Evolutionary conservation across 2,888 invertebrate species (phyloP), one percentile per base, ranked within the genome.

Genomic region (Melitaea athalia): DNA sequence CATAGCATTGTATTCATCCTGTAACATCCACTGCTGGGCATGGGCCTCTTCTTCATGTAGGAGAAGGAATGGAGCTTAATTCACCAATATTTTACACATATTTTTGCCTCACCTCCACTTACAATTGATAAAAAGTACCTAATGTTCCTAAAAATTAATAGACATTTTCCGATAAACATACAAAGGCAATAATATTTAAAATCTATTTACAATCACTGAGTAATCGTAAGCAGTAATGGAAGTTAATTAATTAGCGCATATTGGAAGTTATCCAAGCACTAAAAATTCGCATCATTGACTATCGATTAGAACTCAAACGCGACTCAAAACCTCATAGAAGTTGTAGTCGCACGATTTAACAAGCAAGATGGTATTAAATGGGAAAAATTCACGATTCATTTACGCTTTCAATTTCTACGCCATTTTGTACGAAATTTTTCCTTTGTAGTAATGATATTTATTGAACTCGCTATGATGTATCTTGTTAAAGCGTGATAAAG

Each of bases 201-300:
- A 38, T 38, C 38, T 38, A 38, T 45, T 45, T 45, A 45, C 7
- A 11, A 45, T 45, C 14, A 45, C 5, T 14, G 45, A 0, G 38
- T 38, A 38, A 50, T 10, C 6, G 17, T 10, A 17, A 24, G 12
- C 3, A 11, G 24, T 31, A 24, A 5, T 53, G 10, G 7, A 12
- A 31, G 31, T 53, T 53, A 33, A 31, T 31, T 31, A 53, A 49
- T 33, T 33, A 33, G 53, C 14, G 14, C 24, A 14, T 33, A n/a
- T 33, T 55, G 53, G 33, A 55, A 55, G n/a, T 33, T 55, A 55
- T 52, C 10, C 24, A 52, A 24, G 10, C 52, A 52, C 17, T 52
- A 52, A 17, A 52, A 14, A 55, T 33, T 33, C 14, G 31, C 53
- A n/a, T 7, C 31, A 55, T 31, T 33, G n/a, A 31, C n/a, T 8